Evolutionary conservation across 2,113 vertebrate species (phyloP), one percentile per base, ranked within the genome.

Genomic region (Symphodus melops): DNA sequence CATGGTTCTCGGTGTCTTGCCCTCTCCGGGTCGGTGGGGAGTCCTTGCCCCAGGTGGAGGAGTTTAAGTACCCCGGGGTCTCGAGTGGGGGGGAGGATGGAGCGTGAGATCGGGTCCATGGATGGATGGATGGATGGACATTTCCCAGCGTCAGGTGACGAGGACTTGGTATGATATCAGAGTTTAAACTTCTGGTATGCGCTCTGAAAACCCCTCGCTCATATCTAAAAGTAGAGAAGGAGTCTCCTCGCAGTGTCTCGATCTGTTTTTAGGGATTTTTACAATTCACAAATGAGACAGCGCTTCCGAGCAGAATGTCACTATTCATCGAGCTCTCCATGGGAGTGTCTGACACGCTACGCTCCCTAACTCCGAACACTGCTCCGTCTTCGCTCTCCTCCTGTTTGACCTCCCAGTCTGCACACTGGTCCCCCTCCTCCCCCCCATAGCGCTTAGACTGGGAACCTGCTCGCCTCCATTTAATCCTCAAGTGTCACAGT

Each of bases 291-390:
- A 84, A 91, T 85, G 81, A 85, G 77, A 88, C 81, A 64, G 55
- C 72, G 55, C 66, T 57, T 76, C 78, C 53, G 36, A 17, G 16
- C 59, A 33, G 55, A 77, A 79, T 85, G 84, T 78, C 71, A 73
- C 78, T 36, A 82, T 90, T 89, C 82, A 78, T 62, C 19, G 21
- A 64, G 49, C 21, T n/a, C 66, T 86, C 71, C 48, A 52, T 84
- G 90, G 88, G 86, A 86, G 83, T 88, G 83, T 77, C 80, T 80
- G 73, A 93, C 91, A 92, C 70, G 91, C 83, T 88, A 87, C 80
- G 81, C 88, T 91, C 42, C 60, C 70, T 86, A 82, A 90, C 72
- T 87, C 85, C 49, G 67, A 90, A 74, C 76, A 82, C 74, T 66
- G 53, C 72, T 33, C 28, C 28, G 2, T 7, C 17, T 19, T 6